Conservation (phyloP, 2,113 vertebrate species). For the Xiphorhynchus elegans region DNA sequence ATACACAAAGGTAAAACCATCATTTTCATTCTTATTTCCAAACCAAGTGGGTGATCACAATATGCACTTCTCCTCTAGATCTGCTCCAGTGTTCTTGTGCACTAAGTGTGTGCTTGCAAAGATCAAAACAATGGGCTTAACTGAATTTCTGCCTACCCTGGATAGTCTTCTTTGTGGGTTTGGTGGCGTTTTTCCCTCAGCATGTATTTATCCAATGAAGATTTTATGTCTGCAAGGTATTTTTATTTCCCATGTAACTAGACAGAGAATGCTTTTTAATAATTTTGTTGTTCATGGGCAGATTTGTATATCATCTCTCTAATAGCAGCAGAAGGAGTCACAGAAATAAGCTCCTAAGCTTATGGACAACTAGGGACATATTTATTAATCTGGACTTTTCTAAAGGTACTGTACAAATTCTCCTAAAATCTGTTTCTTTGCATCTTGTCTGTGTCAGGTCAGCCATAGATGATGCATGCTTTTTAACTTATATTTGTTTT, state of each 20-base stretch:
- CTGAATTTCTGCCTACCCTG: neutral
- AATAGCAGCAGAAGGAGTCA: conserved; percentile 18
- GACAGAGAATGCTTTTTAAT: neutral
- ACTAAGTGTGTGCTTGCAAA: conserved; percentile 16
- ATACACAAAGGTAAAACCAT: neutral
- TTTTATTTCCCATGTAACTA: neutral
- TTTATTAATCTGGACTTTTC: conserved; percentile 50
- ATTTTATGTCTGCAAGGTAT: neutral
- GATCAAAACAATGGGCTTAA: neutral
- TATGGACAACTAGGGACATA: conserved; percentile 17
- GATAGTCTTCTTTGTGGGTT: neutral
- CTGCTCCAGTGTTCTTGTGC: neutral
- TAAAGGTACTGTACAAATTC: conserved; percentile 21
- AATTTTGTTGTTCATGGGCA: neutral
- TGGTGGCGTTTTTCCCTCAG: accelerated
- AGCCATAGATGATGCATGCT: neutral
- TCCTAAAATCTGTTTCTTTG: conserved; percentile 33
- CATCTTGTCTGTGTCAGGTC: conserved; percentile 23
- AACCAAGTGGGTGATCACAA: conserved; percentile 22
- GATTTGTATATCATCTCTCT: conserved; percentile 5
- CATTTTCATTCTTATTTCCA: neutral
- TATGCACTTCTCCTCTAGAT: neutral
- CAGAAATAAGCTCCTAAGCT: conserved; percentile 23
- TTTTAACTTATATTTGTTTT: conserved; percentile 50
- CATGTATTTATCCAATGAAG: neutral